Conservation (phyloP, 92 coral and sea anemone genomes). For the Zoanthus gigantus region DNA sequence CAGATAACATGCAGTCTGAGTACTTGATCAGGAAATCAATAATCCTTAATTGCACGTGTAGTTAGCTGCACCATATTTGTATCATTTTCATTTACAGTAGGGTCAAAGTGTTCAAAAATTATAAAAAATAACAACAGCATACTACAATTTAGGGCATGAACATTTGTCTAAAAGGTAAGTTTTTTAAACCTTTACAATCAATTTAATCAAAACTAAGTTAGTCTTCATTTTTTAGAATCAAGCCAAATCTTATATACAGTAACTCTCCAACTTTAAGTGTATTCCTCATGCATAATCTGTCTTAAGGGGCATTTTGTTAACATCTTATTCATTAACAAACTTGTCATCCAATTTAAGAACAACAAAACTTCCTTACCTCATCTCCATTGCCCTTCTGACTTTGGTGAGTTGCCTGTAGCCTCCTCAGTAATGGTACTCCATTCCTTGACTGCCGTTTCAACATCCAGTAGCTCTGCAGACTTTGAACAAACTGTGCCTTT, state of each 20-base stretch:
- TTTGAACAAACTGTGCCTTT: constrained; percentile 95
- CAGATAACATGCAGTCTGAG: too few species aligned
- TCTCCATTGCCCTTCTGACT: constrained; percentile 92
- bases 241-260: not conserved
- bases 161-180: not conserved
- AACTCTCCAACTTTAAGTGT: too few species aligned
- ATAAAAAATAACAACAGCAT: not conserved
- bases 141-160: not conserved
- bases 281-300: not conserved
- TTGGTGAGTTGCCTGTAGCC: constrained; percentile 97
- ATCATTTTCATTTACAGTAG: too few species aligned
- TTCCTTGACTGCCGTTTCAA: constrained; percentile 96
- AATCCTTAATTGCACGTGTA: too few species aligned
- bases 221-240: too few species aligned
- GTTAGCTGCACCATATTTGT: too few species aligned
- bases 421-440: constrained; percentile 94
- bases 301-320: not conserved
- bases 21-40: too few species aligned
- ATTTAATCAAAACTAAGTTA: too few species aligned
- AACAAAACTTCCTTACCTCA: constrained; percentile 43
- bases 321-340: not conserved
- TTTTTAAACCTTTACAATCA: not conserved
- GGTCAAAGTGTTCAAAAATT: not conserved
- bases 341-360: not conserved
- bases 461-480: constrained; percentile 99